Base-by-base conservation (phyloP, 2,888 invertebrate species). In the Mechanitis mazaeus region DNA sequence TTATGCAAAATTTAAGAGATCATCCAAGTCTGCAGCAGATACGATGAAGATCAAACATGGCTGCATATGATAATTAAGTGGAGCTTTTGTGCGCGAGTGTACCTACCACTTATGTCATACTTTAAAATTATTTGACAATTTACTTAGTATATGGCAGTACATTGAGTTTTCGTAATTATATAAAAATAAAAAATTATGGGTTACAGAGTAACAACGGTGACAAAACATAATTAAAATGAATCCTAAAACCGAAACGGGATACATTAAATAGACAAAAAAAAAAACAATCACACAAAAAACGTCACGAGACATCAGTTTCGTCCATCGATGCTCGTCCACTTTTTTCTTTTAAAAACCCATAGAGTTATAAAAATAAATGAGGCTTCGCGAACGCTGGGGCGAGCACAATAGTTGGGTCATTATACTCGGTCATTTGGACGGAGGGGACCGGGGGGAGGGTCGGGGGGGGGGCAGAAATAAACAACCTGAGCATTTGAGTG, bases 371-470 rank as follows among this genome's bases (percentile, higher is more conserved):
- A 69, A 69, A 69, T 69, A 69, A 69, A 69, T 69, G 74, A 74
- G 72, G 69, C 72, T 73, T 71, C 80, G 78, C 85, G 74, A 81
- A 80, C 83, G 80, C 66, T 80, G 83, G 85, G 84, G 84, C 79
- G 84, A 84, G 81, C 81, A 89, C 89, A 89, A 90, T 90, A 87
- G 87, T 87, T 81, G 80, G 81, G 80, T 86, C 87, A 88, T 89
- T 89, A 88, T 83, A 79, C 79, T 82, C 87, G 88, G 89, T 85
- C 88, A 89, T 89, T 90, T 88, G 83, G 77, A 76, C 74, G 77
- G 78, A 76, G 79, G 80, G 70, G 72, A 75, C 76, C 77, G 72
- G 71, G 71, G 75, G 75, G 47, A n/a, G 47, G 47, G 20, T 5
- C 11, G 5, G 20, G 83, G 77, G 72, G 75, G 76, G 78, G 73